These are phyloP conservation scores for Atta colombica DNA, from an alignment of 1,140 invertebrate species.

Conservation along the genomic window DNA sequence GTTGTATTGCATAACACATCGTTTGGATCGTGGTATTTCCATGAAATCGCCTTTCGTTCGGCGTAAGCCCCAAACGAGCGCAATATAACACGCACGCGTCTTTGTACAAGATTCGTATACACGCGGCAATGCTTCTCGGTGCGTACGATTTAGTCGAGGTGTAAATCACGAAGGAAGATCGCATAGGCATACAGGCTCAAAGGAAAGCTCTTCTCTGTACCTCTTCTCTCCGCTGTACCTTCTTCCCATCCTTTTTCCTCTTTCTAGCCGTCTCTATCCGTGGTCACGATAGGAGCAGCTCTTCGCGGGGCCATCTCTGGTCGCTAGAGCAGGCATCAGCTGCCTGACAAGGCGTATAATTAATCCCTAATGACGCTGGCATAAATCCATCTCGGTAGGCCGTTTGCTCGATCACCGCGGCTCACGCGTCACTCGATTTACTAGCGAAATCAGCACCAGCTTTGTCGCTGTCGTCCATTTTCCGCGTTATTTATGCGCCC, in stretches of 20 bases:
- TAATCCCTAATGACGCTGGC: conserved; percentile 84
- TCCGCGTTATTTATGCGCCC: conserved; percentile 81
- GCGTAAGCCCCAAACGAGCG: conserved; percentile 1
- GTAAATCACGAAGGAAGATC: conserved; percentile 73
- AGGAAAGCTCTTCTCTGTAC: conserved; percentile 58
- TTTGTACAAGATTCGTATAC: conserved; percentile 41
- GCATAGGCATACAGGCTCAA: conserved; percentile 17
- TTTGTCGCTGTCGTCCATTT: conserved; percentile 82
- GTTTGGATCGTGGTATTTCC: not conserved
- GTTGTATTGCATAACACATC: conserved; percentile 20
- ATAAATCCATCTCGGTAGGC: conserved; percentile 82
- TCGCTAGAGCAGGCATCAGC: conserved; percentile 80
- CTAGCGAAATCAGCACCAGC: conserved; percentile 80
- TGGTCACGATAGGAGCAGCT: conserved; percentile 65
- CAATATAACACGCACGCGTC: conserved; percentile 27
- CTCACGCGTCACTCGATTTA: conserved; percentile 75
- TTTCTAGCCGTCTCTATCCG: conserved; percentile 25
- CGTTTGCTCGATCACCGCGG: conserved; percentile 71
- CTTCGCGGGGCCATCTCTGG: conserved; percentile 70
- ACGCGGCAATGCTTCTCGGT: conserved; percentile 35
- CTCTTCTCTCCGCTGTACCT: not conserved
- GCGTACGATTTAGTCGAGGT: conserved; percentile 68
- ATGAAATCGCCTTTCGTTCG: not conserved
- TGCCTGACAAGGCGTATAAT: conserved; percentile 84
- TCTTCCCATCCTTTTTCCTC: conserved; percentile 17